Evolutionary conservation across 2,797 vertebrate genomes (phyloP).

Genomic region (Sebastes oblongus): DNA sequence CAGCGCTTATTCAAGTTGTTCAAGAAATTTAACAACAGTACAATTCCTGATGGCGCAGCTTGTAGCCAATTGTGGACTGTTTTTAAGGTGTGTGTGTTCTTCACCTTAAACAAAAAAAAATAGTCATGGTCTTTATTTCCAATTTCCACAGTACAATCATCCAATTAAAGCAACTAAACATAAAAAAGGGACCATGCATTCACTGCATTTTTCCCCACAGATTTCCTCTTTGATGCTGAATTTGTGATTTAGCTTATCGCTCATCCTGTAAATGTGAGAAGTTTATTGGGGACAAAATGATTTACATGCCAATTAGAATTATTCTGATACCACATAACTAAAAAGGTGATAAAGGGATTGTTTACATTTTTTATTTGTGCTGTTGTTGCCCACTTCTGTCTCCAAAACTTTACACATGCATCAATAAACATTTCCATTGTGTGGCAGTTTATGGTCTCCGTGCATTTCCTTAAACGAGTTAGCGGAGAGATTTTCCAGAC

Average conservation of each 20-base stretch:
- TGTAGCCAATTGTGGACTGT: constrained; percentile 16
- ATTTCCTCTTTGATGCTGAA: background rate
- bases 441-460: constrained; percentile 48
- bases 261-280: constrained; percentile 1
- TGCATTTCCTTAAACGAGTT: constrained; percentile 48
- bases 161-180: background rate
- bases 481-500: constrained; percentile 41
- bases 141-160: background rate
- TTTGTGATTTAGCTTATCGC: background rate
- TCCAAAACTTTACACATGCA: constrained; percentile 48
- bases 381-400: constrained; percentile 39
- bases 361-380: constrained; percentile 53
- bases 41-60: constrained; percentile 1
- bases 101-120: constrained; percentile 13
- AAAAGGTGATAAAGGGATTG: constrained; percentile 39
- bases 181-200: constrained; percentile 43
- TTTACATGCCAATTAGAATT: background rate
- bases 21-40: background rate
- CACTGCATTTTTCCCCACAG: background rate
- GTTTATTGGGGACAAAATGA: background rate
- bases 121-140: background rate
- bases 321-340: background rate
- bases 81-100: constrained; percentile 4
- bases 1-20: background rate
- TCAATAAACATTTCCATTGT: constrained; percentile 71